Conservation (phyloP, 1,140 invertebrate species). For the Drosophila kohkoa region DNA sequence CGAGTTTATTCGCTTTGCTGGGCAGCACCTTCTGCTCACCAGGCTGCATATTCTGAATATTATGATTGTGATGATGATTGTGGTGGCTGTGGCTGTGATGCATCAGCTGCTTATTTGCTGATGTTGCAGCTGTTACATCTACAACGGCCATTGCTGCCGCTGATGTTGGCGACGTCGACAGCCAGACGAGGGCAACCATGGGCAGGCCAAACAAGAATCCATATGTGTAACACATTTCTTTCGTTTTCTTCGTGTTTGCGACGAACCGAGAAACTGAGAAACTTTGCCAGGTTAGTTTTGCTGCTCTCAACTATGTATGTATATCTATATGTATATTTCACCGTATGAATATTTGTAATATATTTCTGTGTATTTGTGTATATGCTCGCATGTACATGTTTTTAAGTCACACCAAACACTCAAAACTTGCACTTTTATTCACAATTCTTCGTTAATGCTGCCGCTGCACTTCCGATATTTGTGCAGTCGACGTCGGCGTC, state of each 20-base stretch:
- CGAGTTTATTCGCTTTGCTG: conserved; percentile 19
- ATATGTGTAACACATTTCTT: conserved; percentile 69
- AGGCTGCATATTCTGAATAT: conserved; percentile 6
- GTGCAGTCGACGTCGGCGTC: background rate
- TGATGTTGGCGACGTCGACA: background rate
- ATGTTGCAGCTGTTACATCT: conserved; percentile 21
- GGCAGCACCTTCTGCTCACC: background rate
- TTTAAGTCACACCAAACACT: conserved; percentile 23
- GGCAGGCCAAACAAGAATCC: conserved; percentile 33
- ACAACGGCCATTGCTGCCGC: conserved; percentile 1
- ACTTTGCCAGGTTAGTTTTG: conserved; percentile 27
- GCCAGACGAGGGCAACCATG: conserved; percentile 18
- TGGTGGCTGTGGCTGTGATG: conserved; percentile 28
- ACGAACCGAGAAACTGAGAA: conserved; percentile 22
- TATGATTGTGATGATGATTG: conserved; percentile 35
- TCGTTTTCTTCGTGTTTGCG: conserved; percentile 17
- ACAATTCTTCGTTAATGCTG: conserved; percentile 4
- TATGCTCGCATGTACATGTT: background rate
- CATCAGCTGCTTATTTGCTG: conserved; percentile 24
- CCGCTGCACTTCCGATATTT: conserved; percentile 1
- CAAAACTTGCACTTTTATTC: conserved; percentile 39
- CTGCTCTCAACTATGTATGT: conserved; percentile 6
- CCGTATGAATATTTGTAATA: conserved; percentile 2
- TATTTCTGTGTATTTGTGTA: conserved; percentile 10
- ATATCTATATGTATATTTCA: background rate